These are phyloP conservation scores for Mohoua ochrocephala DNA, from an alignment of 2,113 vertebrate species.

Conservation along the genomic window DNA sequence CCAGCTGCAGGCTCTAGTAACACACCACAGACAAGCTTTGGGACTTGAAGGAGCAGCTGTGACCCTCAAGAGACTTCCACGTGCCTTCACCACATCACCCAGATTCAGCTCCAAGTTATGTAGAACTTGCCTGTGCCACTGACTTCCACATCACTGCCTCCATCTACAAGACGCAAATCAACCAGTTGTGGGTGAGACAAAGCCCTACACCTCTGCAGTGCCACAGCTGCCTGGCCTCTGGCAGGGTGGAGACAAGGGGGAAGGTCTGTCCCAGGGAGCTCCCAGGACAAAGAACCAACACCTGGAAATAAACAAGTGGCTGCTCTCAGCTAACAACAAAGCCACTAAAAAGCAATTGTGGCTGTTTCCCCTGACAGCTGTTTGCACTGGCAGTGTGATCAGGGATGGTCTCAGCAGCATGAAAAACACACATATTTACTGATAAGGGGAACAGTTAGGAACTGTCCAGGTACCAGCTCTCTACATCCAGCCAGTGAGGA, in stretches of 20 bases:
- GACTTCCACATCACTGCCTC: not conserved
- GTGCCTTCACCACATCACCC: not conserved
- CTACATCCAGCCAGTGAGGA: not conserved
- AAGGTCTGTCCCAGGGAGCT: not conserved
- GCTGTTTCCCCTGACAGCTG: not conserved
- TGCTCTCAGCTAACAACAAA: not conserved
- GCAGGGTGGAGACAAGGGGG: not conserved
- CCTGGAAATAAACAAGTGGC: not conserved
- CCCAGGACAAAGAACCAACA: not conserved
- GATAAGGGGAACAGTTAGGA: not conserved
- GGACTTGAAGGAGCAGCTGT: not conserved
- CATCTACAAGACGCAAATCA: not conserved
- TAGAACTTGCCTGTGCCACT: fast-evolving
- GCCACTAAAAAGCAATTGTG: not conserved
- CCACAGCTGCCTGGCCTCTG: not conserved
- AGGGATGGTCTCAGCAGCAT: not conserved
- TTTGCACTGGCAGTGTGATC: not conserved
- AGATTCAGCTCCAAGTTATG: not conserved
- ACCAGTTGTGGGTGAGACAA: fast-evolving
- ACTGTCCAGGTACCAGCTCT: not conserved
- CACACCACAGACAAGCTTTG: fast-evolving
- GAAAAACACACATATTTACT: not conserved
- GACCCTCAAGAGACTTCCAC: not conserved
- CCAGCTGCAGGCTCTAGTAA: not conserved
- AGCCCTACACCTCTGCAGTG: not conserved